Percentiles rank a stretch among this genome's conserved stretches.
Conservation (phyloP, 2,797 vertebrate species). For the Oreochromis mossambicus region DNA sequence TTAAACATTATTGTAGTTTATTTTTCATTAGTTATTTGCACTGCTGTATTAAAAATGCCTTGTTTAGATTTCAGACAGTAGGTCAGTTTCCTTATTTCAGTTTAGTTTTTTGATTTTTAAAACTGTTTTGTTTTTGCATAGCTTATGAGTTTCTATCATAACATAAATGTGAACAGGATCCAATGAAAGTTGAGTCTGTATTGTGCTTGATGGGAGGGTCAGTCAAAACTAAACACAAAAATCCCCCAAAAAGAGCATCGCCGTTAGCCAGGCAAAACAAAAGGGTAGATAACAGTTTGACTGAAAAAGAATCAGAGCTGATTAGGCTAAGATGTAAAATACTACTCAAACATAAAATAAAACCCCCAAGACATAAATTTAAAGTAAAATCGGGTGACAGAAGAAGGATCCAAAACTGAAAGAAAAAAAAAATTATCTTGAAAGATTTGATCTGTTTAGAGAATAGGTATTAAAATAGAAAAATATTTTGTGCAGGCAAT, state of each 20-base stretch:
- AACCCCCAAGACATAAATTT: accelerated
- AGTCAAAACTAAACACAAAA: too few relatives aligned
- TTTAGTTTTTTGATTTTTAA: background rate
- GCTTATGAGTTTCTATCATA: background rate
- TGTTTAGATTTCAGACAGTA: background rate
- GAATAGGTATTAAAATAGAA: background rate
- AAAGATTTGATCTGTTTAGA: background rate
- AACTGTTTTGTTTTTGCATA: background rate
- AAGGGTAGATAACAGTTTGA: background rate
- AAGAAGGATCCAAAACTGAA: accelerated
- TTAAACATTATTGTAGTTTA: background rate
- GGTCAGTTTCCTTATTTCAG: background rate
- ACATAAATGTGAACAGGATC: accelerated
- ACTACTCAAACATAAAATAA: background rate
- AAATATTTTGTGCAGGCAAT: background rate
- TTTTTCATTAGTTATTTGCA: background rate
- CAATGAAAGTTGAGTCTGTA: background rate
- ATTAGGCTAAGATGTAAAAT: background rate
- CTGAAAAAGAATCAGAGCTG: background rate
- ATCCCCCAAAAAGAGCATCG: background rate
- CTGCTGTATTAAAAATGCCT: background rate
- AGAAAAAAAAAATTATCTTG: background rate
- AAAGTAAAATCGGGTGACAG: background rate
- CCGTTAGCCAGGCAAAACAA: background rate
- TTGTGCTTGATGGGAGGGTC: background rate